Evolutionary conservation across 2,888 invertebrate genomes (phyloP).

Genomic region (Dryomyza anilis): DNA sequence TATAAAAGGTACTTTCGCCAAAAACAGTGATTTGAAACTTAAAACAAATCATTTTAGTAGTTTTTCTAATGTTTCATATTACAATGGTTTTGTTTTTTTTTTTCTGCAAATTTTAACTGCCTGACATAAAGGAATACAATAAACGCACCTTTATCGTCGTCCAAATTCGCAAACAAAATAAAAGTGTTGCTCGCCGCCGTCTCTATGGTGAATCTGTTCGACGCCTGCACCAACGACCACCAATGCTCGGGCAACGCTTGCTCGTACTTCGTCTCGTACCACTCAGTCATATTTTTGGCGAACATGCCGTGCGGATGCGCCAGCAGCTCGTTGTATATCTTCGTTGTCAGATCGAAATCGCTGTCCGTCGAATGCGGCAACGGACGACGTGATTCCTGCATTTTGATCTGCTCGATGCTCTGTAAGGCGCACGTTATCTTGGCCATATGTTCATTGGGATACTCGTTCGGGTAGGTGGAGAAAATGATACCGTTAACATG

Average conservation of each 20-base stretch:
- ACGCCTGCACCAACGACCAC: slow-evolving; percentile 67
- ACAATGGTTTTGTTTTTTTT: background rate
- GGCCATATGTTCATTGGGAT: slow-evolving; percentile 46
- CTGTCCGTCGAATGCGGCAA: slow-evolving; percentile 47
- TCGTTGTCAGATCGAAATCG: slow-evolving; percentile 49
- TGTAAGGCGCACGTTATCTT: slow-evolving; percentile 48
- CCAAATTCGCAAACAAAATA: slow-evolving; percentile 53
- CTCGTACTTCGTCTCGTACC: slow-evolving; percentile 67
- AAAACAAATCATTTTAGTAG: no score
- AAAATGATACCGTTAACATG: slow-evolving; percentile 47
- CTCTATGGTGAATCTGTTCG: slow-evolving; percentile 61
- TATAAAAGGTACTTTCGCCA: no score
- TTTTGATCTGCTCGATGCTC: slow-evolving; percentile 51
- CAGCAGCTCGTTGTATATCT: slow-evolving; percentile 51
- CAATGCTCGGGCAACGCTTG: slow-evolving; percentile 75
- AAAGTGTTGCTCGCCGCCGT: slow-evolving; percentile 46
- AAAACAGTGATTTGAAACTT: no score
- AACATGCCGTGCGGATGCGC: slow-evolving; percentile 66
- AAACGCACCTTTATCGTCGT: slow-evolving; percentile 36
- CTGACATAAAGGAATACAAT: background rate
- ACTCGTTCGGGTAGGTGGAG: slow-evolving; percentile 56
- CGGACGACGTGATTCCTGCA: slow-evolving; percentile 45
- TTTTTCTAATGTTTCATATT: no score
- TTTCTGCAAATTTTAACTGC: background rate
- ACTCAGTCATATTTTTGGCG: slow-evolving; percentile 65